phyloP scores from a whole-genome alignment of 2,113 vertebrate species.

The Alligator mississippiensis region DNA sequence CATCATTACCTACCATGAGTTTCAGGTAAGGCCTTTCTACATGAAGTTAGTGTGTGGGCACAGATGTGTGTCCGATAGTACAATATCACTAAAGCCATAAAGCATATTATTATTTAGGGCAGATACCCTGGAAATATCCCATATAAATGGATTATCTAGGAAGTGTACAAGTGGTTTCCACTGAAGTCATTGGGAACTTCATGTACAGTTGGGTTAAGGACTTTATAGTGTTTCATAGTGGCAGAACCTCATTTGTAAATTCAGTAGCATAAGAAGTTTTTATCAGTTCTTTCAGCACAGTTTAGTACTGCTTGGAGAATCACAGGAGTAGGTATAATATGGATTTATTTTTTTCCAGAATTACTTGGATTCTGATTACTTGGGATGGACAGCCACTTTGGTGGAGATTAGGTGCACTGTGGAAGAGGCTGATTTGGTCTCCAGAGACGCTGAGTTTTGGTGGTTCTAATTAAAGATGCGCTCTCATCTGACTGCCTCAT shows the following conservation, averaged over 20 bases:
- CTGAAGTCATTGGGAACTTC: not conserved
- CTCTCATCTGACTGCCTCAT: not conserved
- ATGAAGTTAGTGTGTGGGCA: not conserved
- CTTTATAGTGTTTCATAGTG: not conserved
- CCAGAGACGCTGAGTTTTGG: not conserved
- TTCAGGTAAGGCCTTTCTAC: not conserved
- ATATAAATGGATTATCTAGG: not conserved
- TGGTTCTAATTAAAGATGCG: not conserved
- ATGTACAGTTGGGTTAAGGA: not conserved
- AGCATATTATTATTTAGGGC: too few species aligned
- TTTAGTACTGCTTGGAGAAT: not conserved
- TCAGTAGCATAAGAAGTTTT: not conserved
- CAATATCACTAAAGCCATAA: not conserved
- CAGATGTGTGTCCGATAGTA: not conserved
- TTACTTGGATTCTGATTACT: not conserved
- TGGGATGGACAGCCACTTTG: not conserved
- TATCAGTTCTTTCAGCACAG: not conserved
- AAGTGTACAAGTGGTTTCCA: not conserved
- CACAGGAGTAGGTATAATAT: not conserved
- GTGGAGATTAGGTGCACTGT: not conserved
- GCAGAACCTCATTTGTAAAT: not conserved
- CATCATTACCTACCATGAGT: not conserved
- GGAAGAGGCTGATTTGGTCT: not conserved
- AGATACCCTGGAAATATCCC: not conserved
- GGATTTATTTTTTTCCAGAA: not conserved